A percentile compares a stretch with the other conserved stretches of the same genome.
These are phyloP conservation scores for Palythoa heliodiscus DNA, from an alignment of 92 coral and sea anemone genomes.

Conservation along the genomic window DNA sequence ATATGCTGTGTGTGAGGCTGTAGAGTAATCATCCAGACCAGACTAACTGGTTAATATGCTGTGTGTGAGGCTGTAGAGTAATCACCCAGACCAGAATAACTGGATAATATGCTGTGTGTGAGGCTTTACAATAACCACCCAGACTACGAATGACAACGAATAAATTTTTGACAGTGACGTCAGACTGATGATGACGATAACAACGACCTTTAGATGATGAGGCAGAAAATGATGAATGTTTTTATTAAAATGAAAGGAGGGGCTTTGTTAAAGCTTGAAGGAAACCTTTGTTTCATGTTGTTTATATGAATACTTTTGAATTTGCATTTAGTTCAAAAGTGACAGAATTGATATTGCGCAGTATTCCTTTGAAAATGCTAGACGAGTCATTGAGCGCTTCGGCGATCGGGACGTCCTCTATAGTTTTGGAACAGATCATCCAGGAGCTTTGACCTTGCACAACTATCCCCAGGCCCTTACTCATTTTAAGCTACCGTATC, in stretches of 20 bases:
- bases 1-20: no score
- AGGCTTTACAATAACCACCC: no score
- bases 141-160: no score
- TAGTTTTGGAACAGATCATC: constrained; percentile 78
- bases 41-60: no score
- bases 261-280: neutral
- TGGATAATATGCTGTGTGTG: no score
- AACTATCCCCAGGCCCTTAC: constrained; percentile 77
- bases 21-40: no score
- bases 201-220: no score
- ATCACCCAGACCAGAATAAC: no score
- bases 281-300: neutral
- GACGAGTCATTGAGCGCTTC: constrained; percentile 50
- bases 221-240: neutral
- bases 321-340: constrained; percentile 4
- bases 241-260: neutral
- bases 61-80: no score
- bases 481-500: constrained; percentile 60
- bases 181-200: no score
- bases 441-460: constrained; percentile 79
- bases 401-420: constrained; percentile 65
- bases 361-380: constrained; percentile 69
- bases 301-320: neutral
- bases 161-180: no score
- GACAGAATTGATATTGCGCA: constrained; percentile 46